Evolutionary conservation across 2,888 invertebrate species (phyloP).

Genomic region (Dicyrtoma fusca): DNA sequence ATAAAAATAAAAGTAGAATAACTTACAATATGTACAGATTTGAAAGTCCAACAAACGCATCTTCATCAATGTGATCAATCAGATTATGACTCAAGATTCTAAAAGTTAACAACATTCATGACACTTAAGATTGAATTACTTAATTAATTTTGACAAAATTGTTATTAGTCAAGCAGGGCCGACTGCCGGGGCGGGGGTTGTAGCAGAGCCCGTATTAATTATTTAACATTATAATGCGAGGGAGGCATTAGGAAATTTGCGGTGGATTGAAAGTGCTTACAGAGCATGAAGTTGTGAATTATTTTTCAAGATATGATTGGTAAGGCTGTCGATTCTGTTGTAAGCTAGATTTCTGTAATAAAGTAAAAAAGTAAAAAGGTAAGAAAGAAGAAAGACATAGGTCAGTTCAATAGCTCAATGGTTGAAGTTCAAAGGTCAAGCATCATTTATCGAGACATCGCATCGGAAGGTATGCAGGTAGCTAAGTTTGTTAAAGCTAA

Average conservation of each 20-base stretch:
- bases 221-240: neutral
- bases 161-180: too few species aligned
- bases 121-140: neutral
- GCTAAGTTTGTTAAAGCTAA: neutral
- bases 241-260: neutral
- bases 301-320: constrained; percentile 68
- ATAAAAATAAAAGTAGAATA: neutral
- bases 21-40: constrained; percentile 83
- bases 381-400: neutral
- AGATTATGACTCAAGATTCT: constrained; percentile 81
- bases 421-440: too few species aligned
- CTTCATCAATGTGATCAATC: constrained; percentile 75
- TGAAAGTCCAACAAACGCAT: constrained; percentile 77
- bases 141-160: too few species aligned
- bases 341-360: constrained; percentile 72
- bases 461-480: neutral
- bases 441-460: constrained; percentile 2
- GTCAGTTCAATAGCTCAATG: too few species aligned
- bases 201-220: neutral
- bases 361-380: constrained; percentile 29
- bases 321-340: constrained; percentile 73
- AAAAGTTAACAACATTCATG: constrained; percentile 45
- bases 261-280: constrained; percentile 59
- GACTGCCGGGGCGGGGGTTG: too few species aligned
- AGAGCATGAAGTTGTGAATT: constrained; percentile 67